These are phyloP conservation scores for Cnemophilus loriae DNA, from an alignment of 2,113 vertebrate genomes.

Conservation along the genomic window DNA sequence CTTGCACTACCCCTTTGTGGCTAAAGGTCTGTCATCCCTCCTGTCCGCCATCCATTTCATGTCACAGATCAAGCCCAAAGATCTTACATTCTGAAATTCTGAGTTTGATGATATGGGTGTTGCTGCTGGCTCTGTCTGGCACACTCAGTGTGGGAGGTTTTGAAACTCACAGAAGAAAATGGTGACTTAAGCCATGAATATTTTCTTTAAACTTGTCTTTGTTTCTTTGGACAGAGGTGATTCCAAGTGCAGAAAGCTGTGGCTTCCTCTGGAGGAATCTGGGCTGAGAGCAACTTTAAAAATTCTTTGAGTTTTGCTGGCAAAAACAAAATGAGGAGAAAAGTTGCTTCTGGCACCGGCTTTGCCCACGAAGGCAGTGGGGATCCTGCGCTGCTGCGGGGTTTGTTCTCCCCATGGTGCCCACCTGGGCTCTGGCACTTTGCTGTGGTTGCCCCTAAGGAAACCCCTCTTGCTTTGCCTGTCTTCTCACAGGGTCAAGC, in stretches of 20 bases:
- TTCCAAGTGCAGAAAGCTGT: background rate
- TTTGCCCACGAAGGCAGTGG: background rate
- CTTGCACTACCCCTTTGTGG: background rate
- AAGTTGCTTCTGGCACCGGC: background rate
- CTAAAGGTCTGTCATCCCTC: background rate
- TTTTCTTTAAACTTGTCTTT: background rate
- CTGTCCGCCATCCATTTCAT: background rate
- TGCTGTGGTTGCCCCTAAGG: background rate
- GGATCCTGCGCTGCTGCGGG: fast-evolving
- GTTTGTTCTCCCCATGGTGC: fast-evolving
- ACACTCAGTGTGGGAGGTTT: background rate
- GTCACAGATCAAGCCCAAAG: background rate
- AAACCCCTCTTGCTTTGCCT: background rate
- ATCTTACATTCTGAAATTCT: background rate
- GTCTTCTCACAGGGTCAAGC: background rate
- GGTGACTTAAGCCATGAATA: background rate
- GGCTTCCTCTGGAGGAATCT: background rate
- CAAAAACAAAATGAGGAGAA: background rate
- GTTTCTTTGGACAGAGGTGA: background rate
- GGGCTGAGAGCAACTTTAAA: background rate
- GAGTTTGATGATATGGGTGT: background rate
- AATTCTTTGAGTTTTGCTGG: background rate
- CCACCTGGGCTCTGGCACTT: background rate
- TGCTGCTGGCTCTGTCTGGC: background rate
- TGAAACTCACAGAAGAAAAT: background rate